Evolutionary conservation across 2,888 invertebrate species (phyloP).

Genomic region (Eumerus sabulonum): DNA sequence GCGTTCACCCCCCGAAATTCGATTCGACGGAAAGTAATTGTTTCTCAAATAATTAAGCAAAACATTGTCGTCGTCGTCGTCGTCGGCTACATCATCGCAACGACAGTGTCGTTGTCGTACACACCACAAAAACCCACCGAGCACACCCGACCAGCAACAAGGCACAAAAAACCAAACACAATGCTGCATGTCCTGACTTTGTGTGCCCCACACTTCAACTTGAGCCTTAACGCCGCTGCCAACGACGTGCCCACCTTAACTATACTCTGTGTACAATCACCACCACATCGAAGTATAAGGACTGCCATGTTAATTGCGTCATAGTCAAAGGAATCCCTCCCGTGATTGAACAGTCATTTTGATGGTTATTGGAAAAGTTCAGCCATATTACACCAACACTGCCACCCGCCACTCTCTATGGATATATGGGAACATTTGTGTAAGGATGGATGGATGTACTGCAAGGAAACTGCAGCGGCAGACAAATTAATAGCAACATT

Average conservation of each 20-base stretch:
- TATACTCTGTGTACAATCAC: too few relatives aligned
- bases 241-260: background rate
- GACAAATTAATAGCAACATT: slow-evolving; percentile 66
- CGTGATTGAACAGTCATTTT: slow-evolving; percentile 69
- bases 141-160: too few relatives aligned
- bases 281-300: slow-evolving; percentile 37
- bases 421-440: slow-evolving; percentile 18
- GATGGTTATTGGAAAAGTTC: slow-evolving; percentile 70
- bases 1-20: slow-evolving; percentile 51
- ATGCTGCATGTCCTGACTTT: slow-evolving; percentile 8
- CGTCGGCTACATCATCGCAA: slow-evolving; percentile 40
- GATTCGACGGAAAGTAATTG: slow-evolving; percentile 65
- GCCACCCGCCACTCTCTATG: too few relatives aligned
- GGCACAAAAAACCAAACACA: slow-evolving; percentile 12
- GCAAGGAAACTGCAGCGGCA: slow-evolving; percentile 59
- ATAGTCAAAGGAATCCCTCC: slow-evolving; percentile 64
- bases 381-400: slow-evolving; percentile 32
- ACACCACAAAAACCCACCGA: background rate
- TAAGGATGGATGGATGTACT: slow-evolving; percentile 21
- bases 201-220: background rate
- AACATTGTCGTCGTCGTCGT: slow-evolving; percentile 43
- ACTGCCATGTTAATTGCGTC: slow-evolving; percentile 66
- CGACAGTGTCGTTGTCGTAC: slow-evolving; percentile 1
- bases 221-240: background rate
- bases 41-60: slow-evolving; percentile 67